Conservation (phyloP, 2,113 vertebrate species). For the Columba livia region DNA sequence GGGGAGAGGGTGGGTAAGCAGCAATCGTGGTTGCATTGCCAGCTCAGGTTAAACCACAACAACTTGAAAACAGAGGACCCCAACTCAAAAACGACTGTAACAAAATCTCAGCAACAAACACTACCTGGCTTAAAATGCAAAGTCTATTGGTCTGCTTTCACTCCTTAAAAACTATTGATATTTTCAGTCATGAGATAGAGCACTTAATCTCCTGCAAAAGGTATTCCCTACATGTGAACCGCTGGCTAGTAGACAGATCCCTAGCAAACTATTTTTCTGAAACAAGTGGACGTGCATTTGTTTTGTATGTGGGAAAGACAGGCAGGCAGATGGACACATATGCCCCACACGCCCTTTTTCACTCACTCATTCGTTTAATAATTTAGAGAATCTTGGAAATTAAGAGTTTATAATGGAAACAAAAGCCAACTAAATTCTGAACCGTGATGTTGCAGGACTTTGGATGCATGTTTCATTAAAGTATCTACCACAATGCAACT, state of each 20-base stretch:
- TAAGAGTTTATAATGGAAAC: background rate
- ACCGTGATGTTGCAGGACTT: background rate
- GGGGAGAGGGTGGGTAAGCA: too few relatives aligned
- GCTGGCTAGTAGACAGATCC: background rate
- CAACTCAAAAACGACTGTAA: background rate
- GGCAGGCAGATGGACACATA: background rate
- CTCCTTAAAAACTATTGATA: background rate
- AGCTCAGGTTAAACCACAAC: too few relatives aligned
- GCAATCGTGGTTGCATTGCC: too few relatives aligned
- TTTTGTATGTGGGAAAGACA: background rate
- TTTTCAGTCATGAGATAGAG: background rate
- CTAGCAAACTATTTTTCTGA: background rate
- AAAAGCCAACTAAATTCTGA: background rate
- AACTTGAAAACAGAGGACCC: background rate
- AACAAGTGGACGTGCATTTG: background rate
- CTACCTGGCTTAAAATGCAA: background rate
- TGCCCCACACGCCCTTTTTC: background rate
- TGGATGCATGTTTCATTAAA: background rate
- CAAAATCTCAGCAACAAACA: background rate
- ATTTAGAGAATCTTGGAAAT: background rate
- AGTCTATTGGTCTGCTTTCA: background rate
- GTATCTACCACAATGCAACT: background rate
- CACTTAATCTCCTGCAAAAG: background rate
- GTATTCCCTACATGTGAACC: background rate
- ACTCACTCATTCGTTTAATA: background rate